Evolutionary conservation across 1,140 invertebrate species (phyloP), one percentile per base, ranked within the genome.

Genomic region (Tenebrio molitor): DNA sequence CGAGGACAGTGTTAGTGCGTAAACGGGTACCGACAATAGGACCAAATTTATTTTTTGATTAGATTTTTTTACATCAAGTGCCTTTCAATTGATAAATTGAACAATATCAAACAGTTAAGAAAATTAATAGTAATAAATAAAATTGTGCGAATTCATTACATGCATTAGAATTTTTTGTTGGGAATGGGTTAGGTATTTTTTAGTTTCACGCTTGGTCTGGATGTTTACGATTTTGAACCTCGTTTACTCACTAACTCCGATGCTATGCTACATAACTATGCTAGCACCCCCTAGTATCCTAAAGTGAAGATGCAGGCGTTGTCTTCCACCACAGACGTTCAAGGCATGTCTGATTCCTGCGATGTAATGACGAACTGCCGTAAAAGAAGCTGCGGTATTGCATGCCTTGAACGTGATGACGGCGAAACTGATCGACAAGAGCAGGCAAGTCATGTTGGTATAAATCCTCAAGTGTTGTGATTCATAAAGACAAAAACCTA

Each of bases 1-100:
- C 72, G 74, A 78, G 78, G 77, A 75, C 62, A 74, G 76, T 63
- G 62, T 78, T 76, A 75, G 75, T 77, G 75, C 63, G 75, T 78
- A 77, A 72, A 78, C 71, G 73, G 71, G 75, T 75, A 72, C 67
- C n/a, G 53, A 64, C 46, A 34, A 12, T 39, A 34, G 58, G 34
- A 63, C 34, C 58, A 63, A 63, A 10, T 63, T 63, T 6, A 15
- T 16, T 16, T 63, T 16, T 63, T 19, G 21, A 16, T 34, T 65
- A 14, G 1, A 10, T 65, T 36, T 36, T 16, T 65, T 65, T 39
- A 19, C 17, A 65, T 65, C 62, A 65, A 65, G 62, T 65, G 62
- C 62, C 62, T 41, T 65, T 65, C 15, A 33, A 39, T 65, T 39
- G 39, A 65, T 64, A 12, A 12, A 6, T 17, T n/a, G n/a, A n/a